A percentile compares a stretch with the other conserved stretches of the same genome.
phyloP scores from a whole-genome alignment of 2,113 vertebrate genomes.

The Talpa occidentalis region DNA sequence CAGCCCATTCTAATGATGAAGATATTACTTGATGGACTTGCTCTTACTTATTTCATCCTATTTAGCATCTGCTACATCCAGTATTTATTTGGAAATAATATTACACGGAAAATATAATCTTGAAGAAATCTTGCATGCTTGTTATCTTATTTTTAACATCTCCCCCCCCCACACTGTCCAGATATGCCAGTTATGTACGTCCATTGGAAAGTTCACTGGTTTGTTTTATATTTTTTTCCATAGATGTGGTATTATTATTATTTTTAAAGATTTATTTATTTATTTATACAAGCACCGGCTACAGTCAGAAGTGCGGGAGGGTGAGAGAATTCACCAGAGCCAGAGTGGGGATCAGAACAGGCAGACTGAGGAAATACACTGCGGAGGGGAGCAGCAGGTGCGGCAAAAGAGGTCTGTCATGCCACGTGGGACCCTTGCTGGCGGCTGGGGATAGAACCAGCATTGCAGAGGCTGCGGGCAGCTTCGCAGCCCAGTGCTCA shows the following conservation, averaged over 20 bases:
- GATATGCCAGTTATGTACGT: constrained; percentile 46
- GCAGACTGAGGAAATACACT: too few species aligned
- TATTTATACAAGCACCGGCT: too few species aligned
- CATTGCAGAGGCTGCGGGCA: too few species aligned
- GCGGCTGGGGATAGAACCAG: too few species aligned
- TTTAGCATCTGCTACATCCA: background rate
- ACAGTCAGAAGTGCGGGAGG: too few species aligned
- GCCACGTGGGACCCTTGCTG: too few species aligned
- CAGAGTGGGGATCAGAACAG: too few species aligned
- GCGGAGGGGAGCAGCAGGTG: too few species aligned
- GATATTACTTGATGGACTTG: constrained; percentile 10
- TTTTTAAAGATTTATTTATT: too few species aligned
- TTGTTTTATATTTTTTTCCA: constrained; percentile 48
- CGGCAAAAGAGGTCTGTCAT: too few species aligned
- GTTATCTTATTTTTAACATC: background rate
- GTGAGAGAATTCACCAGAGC: too few species aligned
- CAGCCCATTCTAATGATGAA: constrained; percentile 30
- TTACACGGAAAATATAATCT: constrained; percentile 15
- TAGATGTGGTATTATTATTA: background rate
- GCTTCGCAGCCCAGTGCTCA: too few species aligned
- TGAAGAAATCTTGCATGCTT: background rate
- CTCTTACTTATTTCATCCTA: background rate
- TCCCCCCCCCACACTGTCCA: background rate
- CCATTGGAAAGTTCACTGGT: constrained; percentile 10
- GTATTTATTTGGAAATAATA: background rate